Evolutionary conservation across 2,888 invertebrate genomes (phyloP), one percentile per base, ranked within the genome.

Genomic region (Athalia rosae): DNA sequence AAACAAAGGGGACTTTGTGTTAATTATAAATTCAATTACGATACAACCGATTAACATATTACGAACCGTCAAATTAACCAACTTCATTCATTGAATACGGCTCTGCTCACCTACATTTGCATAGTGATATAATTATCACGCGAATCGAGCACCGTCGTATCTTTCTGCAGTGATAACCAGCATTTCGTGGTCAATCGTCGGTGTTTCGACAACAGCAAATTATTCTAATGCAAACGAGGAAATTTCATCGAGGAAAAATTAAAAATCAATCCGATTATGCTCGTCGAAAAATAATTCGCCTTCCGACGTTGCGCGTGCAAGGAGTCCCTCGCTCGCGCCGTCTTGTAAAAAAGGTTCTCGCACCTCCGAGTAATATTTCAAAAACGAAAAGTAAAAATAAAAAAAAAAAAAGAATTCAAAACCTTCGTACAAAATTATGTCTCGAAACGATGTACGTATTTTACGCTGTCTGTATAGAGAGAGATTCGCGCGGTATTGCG

Each of bases 1-100:
- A 43, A 15, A 66, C 45, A 66, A 15, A 66, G 47, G 11, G 48
- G 66, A 48, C 48, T 48, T 47, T 66, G 2, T 8, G 15, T 48
- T 66, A 48, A 66, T 66, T 66, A 66, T 3, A 66, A 15, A 66
- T 66, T 66, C 66, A 66, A 66, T 66, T 66, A 48, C 45, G 66
- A 66, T 48, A 48, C 45, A 66, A 47, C 47, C 66, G 47, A 66
- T 48, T 45, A 66, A 66, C 66, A 48, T 48, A 66, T 64, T 47
- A 48, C 66, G 13, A 66, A 66, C 48, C 47, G 48, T 66, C 45
- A 66, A 48, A 66, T 66, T 11, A 9, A 50, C 50, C 7, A 1
- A 50, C 50, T 50, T 7, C 50, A 50, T 7, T 50, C 3, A 7
- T 50, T 50, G 11, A 11, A 8, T 48, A 3, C 45, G 50, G 50